A percentile compares a stretch with the other conserved stretches of the same genome.
phyloP scores from a whole-genome alignment of 92 coral and sea anemone species.

The Phenganax stokvisi region DNA sequence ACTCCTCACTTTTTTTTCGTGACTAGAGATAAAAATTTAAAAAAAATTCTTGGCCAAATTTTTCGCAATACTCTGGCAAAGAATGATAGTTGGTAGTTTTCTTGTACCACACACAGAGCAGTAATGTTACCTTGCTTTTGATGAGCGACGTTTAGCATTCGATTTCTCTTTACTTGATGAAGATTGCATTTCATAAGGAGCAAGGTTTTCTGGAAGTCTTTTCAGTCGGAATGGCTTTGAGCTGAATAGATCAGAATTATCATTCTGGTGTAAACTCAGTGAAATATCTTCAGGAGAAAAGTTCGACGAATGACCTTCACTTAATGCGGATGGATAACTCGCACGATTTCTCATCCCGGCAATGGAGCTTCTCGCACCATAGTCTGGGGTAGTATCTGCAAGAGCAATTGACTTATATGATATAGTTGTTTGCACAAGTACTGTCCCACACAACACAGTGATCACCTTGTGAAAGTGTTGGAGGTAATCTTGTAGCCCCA shows the following conservation, averaged over 20 bases:
- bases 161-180: conserved; percentile 7
- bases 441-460: too few species aligned
- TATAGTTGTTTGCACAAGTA: too few species aligned
- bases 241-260: conserved; percentile 8
- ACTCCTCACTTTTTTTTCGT: too few species aligned
- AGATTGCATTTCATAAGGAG: not conserved
- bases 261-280: not conserved
- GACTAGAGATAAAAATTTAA: too few species aligned
- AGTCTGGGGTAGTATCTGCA: not conserved
- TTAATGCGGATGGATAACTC: not conserved
- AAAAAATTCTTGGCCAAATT: too few species aligned
- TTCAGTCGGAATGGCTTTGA: conserved; percentile 28
- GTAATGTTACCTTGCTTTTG: conserved; percentile 3
- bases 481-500: not conserved
- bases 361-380: not conserved
- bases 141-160: conserved; percentile 10
- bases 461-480: not conserved
- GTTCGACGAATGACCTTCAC: not conserved
- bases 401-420: not conserved
- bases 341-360: not conserved
- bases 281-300: not conserved
- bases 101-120: not conserved
- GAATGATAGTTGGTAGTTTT: not conserved
- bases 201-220: conserved; percentile 4
- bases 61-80: too few species aligned